Conservation (phyloP, 1,140 invertebrate genomes). For the Papilio machaon region DNA sequence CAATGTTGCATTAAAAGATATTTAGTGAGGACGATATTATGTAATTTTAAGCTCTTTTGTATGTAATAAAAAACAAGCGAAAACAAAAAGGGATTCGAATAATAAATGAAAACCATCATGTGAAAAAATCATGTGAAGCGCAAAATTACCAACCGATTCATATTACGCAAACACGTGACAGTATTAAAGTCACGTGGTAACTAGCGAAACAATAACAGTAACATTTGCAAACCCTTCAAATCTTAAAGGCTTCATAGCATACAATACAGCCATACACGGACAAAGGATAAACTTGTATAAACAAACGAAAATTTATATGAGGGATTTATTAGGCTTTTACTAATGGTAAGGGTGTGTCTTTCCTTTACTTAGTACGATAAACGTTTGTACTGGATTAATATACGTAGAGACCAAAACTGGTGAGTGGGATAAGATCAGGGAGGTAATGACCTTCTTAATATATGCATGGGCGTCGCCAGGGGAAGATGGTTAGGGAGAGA, state of each 20-base stretch:
- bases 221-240: slow-evolving; percentile 3
- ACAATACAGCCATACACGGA: neutral
- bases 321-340: neutral
- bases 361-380: neutral
- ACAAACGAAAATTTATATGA: neutral
- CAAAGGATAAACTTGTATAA: neutral
- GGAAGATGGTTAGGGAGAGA: too few relatives aligned
- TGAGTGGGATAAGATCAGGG: too few relatives aligned
- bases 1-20: neutral
- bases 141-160: too few relatives aligned
- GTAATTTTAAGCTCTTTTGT: too few relatives aligned
- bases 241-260: neutral
- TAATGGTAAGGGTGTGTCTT: slow-evolving; percentile 11
- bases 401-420: neutral
- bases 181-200: neutral
- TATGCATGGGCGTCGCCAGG: too few relatives aligned
- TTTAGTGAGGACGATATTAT: neutral
- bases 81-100: too few relatives aligned
- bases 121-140: too few relatives aligned
- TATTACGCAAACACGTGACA: neutral
- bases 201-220: neutral
- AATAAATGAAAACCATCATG: too few relatives aligned
- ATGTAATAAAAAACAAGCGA: too few relatives aligned
- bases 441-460: too few relatives aligned
- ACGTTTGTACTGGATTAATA: neutral